Conservation (phyloP, 2,797 vertebrate species). For the Lepus oiostolus region DNA sequence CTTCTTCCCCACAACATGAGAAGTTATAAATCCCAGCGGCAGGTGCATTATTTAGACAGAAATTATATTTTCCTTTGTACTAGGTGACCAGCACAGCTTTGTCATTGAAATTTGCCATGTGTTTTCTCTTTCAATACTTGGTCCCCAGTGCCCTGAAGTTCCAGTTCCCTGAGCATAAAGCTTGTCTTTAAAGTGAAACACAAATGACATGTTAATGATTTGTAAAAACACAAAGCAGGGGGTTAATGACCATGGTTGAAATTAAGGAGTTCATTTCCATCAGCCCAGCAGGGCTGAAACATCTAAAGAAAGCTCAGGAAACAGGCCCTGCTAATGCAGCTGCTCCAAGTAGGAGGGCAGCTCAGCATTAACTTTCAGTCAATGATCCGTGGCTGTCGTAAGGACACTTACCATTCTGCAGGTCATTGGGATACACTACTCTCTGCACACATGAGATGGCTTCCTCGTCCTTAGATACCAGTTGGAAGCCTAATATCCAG, state of each 20-base stretch:
- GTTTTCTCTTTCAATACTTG: slow-evolving; percentile 63
- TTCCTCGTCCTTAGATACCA: slow-evolving; percentile 30
- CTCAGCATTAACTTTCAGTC: slow-evolving; percentile 72
- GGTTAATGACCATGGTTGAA: slow-evolving; percentile 84
- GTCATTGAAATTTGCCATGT: slow-evolving; percentile 68
- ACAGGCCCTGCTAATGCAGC: slow-evolving; percentile 77
- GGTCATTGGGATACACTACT: slow-evolving; percentile 1
- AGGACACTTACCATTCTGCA: slow-evolving; percentile 8
- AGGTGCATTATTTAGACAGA: slow-evolving; percentile 69
- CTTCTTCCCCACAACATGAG: slow-evolving; percentile 60
- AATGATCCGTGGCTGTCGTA: not conserved
- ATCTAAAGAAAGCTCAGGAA: slow-evolving; percentile 74
- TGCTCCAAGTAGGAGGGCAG: slow-evolving; percentile 66
- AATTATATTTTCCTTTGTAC: slow-evolving; percentile 77
- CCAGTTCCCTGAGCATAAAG: slow-evolving; percentile 72
- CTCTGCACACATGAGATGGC: not conserved
- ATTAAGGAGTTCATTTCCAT: slow-evolving; percentile 86
- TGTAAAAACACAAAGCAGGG: slow-evolving; percentile 84
- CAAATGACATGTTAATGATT: slow-evolving; percentile 86
- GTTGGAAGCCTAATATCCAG: slow-evolving; percentile 26
- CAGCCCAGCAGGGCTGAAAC: slow-evolving; percentile 84
- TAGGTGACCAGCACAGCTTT: slow-evolving; percentile 76
- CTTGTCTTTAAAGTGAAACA: slow-evolving; percentile 68
- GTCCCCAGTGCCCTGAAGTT: slow-evolving; percentile 60
- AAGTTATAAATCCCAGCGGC: slow-evolving; percentile 49